These are phyloP conservation scores for Trigoniulus corallinus DNA, from an alignment of 1,140 invertebrate species.

Conservation along the genomic window DNA sequence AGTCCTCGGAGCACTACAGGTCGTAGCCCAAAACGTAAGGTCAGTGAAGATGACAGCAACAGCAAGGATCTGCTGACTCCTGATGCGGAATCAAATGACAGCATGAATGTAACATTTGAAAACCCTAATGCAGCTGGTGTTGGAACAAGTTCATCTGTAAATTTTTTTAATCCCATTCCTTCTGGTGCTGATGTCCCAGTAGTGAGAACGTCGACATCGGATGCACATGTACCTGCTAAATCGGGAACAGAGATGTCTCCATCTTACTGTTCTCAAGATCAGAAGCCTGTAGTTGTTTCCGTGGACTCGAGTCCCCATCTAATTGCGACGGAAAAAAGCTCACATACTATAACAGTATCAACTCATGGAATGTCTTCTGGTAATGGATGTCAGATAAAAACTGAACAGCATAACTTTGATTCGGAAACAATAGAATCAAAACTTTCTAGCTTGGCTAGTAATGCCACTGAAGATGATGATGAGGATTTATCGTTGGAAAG, in stretches of 20 bases:
- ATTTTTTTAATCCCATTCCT: background rate
- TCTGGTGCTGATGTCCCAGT: background rate
- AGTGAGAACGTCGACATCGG: background rate
- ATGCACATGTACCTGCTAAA: too few relatives aligned
- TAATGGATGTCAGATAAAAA: background rate
- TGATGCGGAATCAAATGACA: conserved; percentile 12
- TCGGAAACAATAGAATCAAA: too few relatives aligned
- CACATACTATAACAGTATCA: too few relatives aligned
- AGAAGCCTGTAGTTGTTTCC: too few relatives aligned
- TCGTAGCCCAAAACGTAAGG: conserved; percentile 26
- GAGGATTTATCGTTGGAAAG: background rate
- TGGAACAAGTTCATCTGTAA: background rate
- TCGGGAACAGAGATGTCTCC: too few relatives aligned
- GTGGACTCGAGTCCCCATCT: background rate
- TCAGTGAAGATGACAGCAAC: conserved; percentile 18
- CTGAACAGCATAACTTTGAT: too few relatives aligned
- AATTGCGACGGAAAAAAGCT: background rate
- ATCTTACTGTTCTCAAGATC: too few relatives aligned
- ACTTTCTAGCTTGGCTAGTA: too few relatives aligned
- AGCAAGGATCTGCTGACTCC: conserved; percentile 11
- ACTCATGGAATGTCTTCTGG: background rate
- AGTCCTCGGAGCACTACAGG: conserved; percentile 16
- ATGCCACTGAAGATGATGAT: too few relatives aligned
- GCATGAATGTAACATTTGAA: background rate
- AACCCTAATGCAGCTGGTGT: too few relatives aligned